Percentiles rank a stretch among this genome's conserved stretches.
These are phyloP conservation scores for Pangasianodon hypophthalmus DNA, from an alignment of 2,113 vertebrate species.

Conservation along the genomic window DNA sequence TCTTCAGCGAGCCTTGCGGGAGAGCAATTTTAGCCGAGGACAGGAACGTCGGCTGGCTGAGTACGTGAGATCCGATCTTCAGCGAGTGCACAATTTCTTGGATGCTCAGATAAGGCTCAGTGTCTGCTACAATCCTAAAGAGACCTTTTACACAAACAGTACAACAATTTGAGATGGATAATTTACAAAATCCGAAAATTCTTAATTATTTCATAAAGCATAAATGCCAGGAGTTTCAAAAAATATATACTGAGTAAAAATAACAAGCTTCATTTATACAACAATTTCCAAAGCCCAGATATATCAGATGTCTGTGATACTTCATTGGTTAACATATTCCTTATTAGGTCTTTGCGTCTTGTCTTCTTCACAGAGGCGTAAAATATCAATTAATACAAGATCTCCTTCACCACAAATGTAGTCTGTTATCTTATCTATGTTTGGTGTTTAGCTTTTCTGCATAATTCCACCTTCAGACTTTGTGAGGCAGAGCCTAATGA, in stretches of 20 bases:
- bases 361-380: background rate
- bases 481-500: background rate
- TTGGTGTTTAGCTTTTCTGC: background rate
- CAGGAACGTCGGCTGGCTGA: slow-evolving; percentile 75
- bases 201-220: background rate
- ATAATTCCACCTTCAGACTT: background rate
- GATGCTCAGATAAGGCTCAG: slow-evolving; percentile 72
- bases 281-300: background rate
- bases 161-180: background rate
- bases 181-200: background rate
- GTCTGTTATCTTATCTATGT: background rate
- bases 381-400: background rate
- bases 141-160: slow-evolving; percentile 70
- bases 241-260: background rate
- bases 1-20: slow-evolving; percentile 63
- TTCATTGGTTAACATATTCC: background rate
- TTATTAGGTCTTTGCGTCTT: background rate
- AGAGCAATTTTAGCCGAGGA: slow-evolving; percentile 66
- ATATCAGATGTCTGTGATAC: background rate
- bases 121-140: slow-evolving; percentile 78
- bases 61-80: slow-evolving; percentile 69
- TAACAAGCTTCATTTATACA: background rate
- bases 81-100: slow-evolving; percentile 75
- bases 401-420: background rate
- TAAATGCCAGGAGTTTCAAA: background rate